A percentile compares a stretch with the other conserved stretches of the same genome.
phyloP scores from a whole-genome alignment of 2,888 invertebrate species.

The Cistogaster globosa region DNA sequence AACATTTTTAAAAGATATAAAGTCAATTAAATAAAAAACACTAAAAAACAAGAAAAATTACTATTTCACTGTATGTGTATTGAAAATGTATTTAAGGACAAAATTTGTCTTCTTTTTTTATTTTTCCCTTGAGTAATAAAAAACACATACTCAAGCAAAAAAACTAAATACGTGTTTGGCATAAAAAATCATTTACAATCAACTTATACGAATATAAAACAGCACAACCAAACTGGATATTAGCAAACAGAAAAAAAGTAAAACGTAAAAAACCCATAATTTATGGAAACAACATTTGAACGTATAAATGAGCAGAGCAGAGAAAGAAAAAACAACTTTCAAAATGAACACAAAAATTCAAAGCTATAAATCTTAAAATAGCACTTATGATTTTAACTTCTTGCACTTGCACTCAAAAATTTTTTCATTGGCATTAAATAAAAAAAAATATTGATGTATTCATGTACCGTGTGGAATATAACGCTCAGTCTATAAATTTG shows the following conservation, averaged over 20 bases:
- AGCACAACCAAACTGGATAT: background rate
- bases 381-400: slow-evolving; percentile 54
- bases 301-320: background rate
- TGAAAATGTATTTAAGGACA: background rate
- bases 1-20: too few species aligned
- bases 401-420: background rate
- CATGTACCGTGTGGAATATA: background rate
- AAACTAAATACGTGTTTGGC: slow-evolving; percentile 59
- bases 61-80: too few species aligned
- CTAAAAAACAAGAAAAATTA: too few species aligned
- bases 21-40: too few species aligned
- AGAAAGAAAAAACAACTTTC: background rate
- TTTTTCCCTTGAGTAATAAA: background rate
- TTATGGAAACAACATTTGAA: background rate
- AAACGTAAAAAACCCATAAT: slow-evolving; percentile 60
- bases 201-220: slow-evolving; percentile 5
- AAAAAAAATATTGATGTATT: background rate
- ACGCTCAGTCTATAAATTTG: background rate
- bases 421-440: background rate
- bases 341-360: slow-evolving; percentile 48
- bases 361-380: slow-evolving; percentile 59
- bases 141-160: slow-evolving; percentile 49
- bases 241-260: slow-evolving; percentile 34
- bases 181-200: slow-evolving; percentile 31
- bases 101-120: background rate